Conservation (phyloP, 2,113 vertebrate genomes). For the Misgurnus mizolepis region DNA sequence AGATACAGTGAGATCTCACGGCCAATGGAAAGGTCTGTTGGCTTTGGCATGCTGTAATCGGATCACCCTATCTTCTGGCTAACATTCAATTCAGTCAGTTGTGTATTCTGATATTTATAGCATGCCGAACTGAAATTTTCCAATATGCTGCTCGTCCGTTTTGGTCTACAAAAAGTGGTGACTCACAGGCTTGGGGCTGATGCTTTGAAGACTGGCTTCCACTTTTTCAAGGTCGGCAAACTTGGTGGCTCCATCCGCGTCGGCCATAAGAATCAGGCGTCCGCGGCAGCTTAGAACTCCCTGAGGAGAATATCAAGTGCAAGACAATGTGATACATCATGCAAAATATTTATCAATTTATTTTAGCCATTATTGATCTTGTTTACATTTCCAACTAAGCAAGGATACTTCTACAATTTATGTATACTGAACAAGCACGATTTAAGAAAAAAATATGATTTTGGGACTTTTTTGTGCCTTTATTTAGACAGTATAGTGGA, state of each 20-base stretch:
- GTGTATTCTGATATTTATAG: neutral
- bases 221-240: slow-evolving; percentile 91
- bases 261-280: slow-evolving; percentile 89
- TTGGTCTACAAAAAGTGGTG: neutral
- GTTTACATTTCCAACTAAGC: neutral
- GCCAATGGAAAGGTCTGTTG: neutral
- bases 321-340: too few species aligned
- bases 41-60: neutral
- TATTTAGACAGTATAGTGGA: too few species aligned
- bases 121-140: neutral
- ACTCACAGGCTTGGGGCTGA: slow-evolving; percentile 83
- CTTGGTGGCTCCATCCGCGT: slow-evolving; percentile 96
- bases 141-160: neutral
- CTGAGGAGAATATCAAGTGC: slow-evolving; percentile 63
- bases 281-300: slow-evolving; percentile 89
- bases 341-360: too few species aligned
- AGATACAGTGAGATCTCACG: slow-evolving; percentile 23
- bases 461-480: too few species aligned
- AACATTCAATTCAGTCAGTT: neutral
- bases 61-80: neutral
- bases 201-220: slow-evolving; percentile 81
- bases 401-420: neutral
- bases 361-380: neutral
- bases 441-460: neutral
- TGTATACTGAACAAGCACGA: neutral